Evolutionary conservation across 2,888 invertebrate genomes (phyloP).

Genomic region (Caenorhabditis sp.): DNA sequence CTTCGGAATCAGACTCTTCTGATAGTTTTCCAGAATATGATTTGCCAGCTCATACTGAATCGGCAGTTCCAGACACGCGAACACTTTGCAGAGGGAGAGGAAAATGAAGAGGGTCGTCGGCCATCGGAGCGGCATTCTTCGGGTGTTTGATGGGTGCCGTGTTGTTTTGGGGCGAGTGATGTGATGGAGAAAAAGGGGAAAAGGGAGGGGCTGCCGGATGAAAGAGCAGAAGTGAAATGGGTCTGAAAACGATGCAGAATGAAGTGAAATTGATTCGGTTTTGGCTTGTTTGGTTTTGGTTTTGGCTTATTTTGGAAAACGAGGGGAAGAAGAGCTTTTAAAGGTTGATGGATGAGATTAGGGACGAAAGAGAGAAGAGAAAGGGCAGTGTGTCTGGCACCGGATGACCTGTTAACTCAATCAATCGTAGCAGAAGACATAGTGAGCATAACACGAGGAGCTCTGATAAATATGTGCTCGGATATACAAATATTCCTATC

Average conservation of each 20-base stretch:
- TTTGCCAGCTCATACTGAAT: conserved; percentile 63
- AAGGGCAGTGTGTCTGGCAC: background rate
- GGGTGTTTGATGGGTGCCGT: background rate
- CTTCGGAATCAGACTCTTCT: conserved; percentile 61
- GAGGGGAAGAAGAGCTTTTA: background rate
- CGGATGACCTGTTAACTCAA: background rate
- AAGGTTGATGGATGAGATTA: conserved; percentile 3
- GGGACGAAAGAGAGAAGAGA: too few relatives aligned
- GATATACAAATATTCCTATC: background rate
- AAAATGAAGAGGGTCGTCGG: background rate
- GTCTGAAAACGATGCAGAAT: too few relatives aligned
- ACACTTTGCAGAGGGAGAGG: background rate
- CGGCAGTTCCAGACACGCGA: conserved; percentile 21
- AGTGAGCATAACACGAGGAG: background rate
- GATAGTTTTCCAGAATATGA: conserved; percentile 57
- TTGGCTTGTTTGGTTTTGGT: too few relatives aligned
- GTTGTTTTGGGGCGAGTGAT: background rate
- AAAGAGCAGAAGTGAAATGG: background rate
- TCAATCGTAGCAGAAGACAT: background rate
- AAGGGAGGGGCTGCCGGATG: background rate
- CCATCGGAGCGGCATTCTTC: background rate
- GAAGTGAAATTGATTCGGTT: background rate
- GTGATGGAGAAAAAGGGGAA: background rate
- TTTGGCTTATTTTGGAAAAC: too few relatives aligned
- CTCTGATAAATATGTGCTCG: background rate